phyloP scores from a whole-genome alignment of 2,888 invertebrate genomes.

The Plagiodera versicolora region DNA sequence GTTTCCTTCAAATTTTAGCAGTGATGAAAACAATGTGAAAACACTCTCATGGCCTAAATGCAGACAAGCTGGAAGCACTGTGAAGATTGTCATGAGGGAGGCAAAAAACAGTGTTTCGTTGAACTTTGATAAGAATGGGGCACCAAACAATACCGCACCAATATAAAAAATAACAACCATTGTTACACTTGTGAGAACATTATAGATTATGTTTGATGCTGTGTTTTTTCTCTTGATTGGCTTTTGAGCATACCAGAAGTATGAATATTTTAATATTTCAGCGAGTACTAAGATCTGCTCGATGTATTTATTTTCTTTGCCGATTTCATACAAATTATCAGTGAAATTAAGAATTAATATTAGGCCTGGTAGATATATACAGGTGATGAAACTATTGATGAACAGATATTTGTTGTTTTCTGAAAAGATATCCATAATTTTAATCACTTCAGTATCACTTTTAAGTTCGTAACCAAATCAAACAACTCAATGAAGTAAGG shows the following conservation, averaged over 20 bases:
- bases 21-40: constrained; percentile 60
- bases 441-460: neutral
- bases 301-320: constrained; percentile 54
- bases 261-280: constrained; percentile 59
- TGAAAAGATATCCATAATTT: constrained; percentile 20
- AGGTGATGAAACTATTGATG: constrained; percentile 56
- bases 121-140: constrained; percentile 64
- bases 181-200: constrained; percentile 54
- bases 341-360: constrained; percentile 61
- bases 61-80: constrained; percentile 65
- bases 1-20: constrained; percentile 57
- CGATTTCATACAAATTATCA: constrained; percentile 63
- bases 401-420: constrained; percentile 28
- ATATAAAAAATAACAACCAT: constrained; percentile 61
- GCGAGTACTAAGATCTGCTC: constrained; percentile 51
- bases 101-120: constrained; percentile 72
- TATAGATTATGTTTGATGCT: constrained; percentile 52
- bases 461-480: too few species aligned
- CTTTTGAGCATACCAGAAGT: constrained; percentile 35
- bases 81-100: constrained; percentile 62
- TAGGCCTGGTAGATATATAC: constrained; percentile 64
- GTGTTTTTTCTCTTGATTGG: constrained; percentile 41
- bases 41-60: constrained; percentile 64
- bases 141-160: constrained; percentile 69
- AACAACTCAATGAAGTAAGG: too few species aligned